Conservation (phyloP, 2,797 vertebrate genomes). For the Channallabes apus region DNA sequence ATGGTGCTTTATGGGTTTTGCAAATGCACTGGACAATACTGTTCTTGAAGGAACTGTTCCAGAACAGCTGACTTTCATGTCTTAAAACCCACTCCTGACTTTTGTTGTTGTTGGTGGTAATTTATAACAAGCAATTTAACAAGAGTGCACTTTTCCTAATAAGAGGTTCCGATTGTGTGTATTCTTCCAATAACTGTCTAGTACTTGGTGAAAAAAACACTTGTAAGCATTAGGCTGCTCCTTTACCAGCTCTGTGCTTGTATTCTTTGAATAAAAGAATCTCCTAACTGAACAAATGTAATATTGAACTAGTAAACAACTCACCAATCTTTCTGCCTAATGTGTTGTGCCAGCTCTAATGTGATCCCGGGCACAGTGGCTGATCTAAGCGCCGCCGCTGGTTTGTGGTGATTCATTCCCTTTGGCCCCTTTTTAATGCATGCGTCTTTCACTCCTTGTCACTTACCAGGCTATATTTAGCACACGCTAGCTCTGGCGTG, state of each 20-base stretch:
- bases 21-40: too few relatives aligned
- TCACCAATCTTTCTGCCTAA: constrained; percentile 5
- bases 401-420: constrained; percentile 52
- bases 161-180: background rate
- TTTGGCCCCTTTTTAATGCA: constrained; percentile 44
- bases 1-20: too few relatives aligned
- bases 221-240: background rate
- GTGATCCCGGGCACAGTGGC: constrained; percentile 37
- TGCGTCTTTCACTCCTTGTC: constrained; percentile 51
- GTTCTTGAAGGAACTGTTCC: too few relatives aligned
- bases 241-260: background rate
- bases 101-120: too few relatives aligned
- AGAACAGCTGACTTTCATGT: too few relatives aligned
- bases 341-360: constrained; percentile 40
- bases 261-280: background rate
- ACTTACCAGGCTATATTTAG: constrained; percentile 54
- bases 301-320: constrained; percentile 14
- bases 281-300: constrained; percentile 7
- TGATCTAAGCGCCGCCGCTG: constrained; percentile 32
- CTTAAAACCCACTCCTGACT: too few relatives aligned
- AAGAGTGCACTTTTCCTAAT: background rate
- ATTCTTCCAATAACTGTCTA: background rate
- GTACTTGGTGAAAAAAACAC: background rate
- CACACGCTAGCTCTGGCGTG: constrained; percentile 31
- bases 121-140: too few relatives aligned